These are phyloP conservation scores for Philopotamus ludificatus DNA, from an alignment of 1,140 invertebrate species.

Conservation along the genomic window DNA sequence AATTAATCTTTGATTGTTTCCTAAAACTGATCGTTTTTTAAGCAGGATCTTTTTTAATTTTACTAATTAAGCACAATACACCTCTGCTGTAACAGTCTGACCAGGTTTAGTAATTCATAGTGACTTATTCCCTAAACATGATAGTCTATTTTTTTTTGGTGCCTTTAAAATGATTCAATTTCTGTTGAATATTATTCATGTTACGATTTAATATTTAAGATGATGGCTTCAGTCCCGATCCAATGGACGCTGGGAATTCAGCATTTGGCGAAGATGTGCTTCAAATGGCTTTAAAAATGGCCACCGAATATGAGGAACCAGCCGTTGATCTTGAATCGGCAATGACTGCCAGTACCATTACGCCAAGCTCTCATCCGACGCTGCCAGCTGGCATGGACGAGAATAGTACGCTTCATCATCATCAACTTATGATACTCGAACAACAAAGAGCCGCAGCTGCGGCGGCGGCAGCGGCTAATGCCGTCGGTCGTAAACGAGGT, in stretches of 20 bases:
- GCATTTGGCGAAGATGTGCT: slow-evolving; percentile 81
- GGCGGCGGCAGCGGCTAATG: slow-evolving; percentile 54
- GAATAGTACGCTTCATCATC: slow-evolving; percentile 45
- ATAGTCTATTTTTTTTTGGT: slow-evolving; percentile 37
- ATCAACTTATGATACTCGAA: slow-evolving; percentile 53
- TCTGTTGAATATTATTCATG: slow-evolving; percentile 38
- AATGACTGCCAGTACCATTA: slow-evolving; percentile 73
- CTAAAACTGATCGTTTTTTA: too few relatives aligned
- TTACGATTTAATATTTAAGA: slow-evolving; percentile 39
- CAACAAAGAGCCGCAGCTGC: slow-evolving; percentile 53
- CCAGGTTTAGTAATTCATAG: too few relatives aligned
- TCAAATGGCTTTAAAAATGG: slow-evolving; percentile 86
- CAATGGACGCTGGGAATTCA: slow-evolving; percentile 58
- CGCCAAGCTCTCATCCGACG: slow-evolving; percentile 60
- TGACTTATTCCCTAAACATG: slow-evolving; percentile 43
- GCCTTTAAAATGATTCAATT: slow-evolving; percentile 40
- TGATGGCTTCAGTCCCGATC: slow-evolving; percentile 60
- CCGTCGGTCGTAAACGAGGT: slow-evolving; percentile 61
- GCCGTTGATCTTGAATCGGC: slow-evolving; percentile 73
- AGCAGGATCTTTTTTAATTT: too few relatives aligned
- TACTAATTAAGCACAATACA: too few relatives aligned
- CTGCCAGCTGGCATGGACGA: slow-evolving; percentile 44
- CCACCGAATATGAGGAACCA: slow-evolving; percentile 75
- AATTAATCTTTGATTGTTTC: too few relatives aligned
- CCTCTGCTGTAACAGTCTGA: too few relatives aligned